Base-by-base conservation (phyloP, 1,140 invertebrate genomes). In the Lasioglossum albipes region DNA sequence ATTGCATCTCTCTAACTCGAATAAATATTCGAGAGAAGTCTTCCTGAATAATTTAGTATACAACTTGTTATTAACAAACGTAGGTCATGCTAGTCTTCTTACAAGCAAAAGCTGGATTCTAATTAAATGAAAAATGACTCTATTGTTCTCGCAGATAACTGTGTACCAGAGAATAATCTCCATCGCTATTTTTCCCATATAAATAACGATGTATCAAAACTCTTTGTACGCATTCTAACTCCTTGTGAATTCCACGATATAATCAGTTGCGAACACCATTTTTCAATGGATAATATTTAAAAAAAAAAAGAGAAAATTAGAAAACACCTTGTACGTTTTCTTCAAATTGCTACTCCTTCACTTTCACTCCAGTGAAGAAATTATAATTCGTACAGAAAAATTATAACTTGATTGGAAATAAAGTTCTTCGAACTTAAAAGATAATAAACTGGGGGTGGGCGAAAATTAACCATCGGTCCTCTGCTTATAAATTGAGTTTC, bases 91-190 rank as follows among this genome's bases (percentile, higher is more conserved):
- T 22, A 59, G 7, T 6, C n/a, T n/a, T 59, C 57, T n/a, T n/a
- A 20, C 18, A 0, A 59, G 7, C 18, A 59, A n/a, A 0, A n/a
- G n/a, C 1, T 7, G 6, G 20, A 67, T n/a, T 73, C 69, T 81
- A 73, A 82, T 85, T 70, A 73, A 84, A 81, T 61, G 64, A 54
- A 73, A 84, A 68, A 54, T 7, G 6, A 49, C 20, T 54, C 49
- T 57, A 65, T 36, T 22, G 12, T 73, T 78, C 80, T n/a, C 52
- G 61, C 66, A 68, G 52, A 41, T 42, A 78, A 3, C 16, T 36
- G 13, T 41, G 36, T 61, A 49, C 22, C 52, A n/a, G 16, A 27
- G 36, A 68, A 65, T 71, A 78, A 72, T 78, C 64, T 54, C 49
- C 41, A 13, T 54, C 52, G 52, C 59, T 22, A 54, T 9, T n/a